phyloP scores from a whole-genome alignment of 2,888 invertebrate species.

The Spilosoma lubricipeda region DNA sequence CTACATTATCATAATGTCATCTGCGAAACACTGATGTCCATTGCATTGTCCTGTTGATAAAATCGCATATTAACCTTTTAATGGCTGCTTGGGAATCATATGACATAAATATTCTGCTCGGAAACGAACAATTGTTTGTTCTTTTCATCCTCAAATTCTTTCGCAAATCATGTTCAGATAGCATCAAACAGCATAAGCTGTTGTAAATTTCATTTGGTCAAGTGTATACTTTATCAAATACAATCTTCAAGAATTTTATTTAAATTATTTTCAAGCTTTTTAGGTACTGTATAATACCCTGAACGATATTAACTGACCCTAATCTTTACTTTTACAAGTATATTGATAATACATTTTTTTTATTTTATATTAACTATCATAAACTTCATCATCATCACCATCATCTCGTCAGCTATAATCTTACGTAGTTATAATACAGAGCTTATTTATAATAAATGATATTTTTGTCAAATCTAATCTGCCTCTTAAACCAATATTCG shows the following conservation, averaged over 20 bases:
- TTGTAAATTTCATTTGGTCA: not conserved
- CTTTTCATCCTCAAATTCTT: not conserved
- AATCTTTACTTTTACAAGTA: not conserved
- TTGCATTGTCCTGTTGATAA: slow-evolving; percentile 12
- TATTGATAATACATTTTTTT: too few species aligned
- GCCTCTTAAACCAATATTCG: too few species aligned
- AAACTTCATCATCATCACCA: too few species aligned
- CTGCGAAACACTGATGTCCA: not conserved
- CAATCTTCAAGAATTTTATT: not conserved
- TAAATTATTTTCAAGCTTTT: not conserved
- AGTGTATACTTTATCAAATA: not conserved
- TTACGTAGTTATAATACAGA: too few species aligned
- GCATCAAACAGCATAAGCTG: not conserved
- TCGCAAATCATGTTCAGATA: not conserved
- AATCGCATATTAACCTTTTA: not conserved
- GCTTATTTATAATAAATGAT: too few species aligned
- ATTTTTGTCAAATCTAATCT: too few species aligned
- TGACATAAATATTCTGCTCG: not conserved
- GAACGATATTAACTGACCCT: not conserved
- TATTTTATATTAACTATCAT: too few species aligned
- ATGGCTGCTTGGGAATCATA: not conserved
- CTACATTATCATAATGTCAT: slow-evolving; percentile 16
- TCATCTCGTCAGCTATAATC: too few species aligned
- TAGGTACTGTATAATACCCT: too few species aligned
- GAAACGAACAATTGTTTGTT: not conserved